Evolutionary conservation across 1,140 invertebrate genomes (phyloP), one percentile per base, ranked within the genome.

Genomic region (Homarus americanus): DNA sequence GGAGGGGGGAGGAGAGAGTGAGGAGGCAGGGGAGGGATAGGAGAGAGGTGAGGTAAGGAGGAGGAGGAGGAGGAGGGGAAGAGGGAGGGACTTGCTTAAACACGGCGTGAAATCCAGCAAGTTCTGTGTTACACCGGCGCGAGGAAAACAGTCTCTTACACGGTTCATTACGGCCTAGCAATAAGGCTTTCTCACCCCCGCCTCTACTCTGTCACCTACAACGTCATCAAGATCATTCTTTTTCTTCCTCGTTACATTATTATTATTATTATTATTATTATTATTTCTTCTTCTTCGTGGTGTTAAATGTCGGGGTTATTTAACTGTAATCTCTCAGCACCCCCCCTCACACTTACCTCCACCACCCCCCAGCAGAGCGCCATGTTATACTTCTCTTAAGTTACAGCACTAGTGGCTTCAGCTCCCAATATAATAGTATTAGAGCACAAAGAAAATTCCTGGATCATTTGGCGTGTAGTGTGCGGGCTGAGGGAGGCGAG

Each of bases 381-480:
- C n/a, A n/a, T n/a, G n/a, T n/a, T n/a, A n/a, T n/a, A n/a, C n/a
- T n/a, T n/a, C n/a, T n/a, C n/a, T n/a, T n/a, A n/a, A n/a, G n/a
- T n/a, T n/a, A n/a, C n/a, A n/a, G n/a, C n/a, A n/a, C n/a, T n/a
- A n/a, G n/a, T n/a, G n/a, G n/a, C n/a, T n/a, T n/a, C n/a, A n/a
- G n/a, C n/a, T n/a, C n/a, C n/a, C n/a, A n/a, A n/a, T n/a, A n/a
- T 58, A 72, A 78, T 78, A 53, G 36, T 58, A 58, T 76, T 58
- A 40, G 9, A 73, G 36, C 79, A 75, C 79, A 89, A 89, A 82
- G 87, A 72, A 82, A 89, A 89, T 89, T 82, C 87, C 87, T 89
- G 10, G 41, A 44, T 89, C 28, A 82, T 82, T 89, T 34, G 41
- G 32, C 32, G 63, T 40, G 76, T 32, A 58, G 76, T 41, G 86